phyloP scores from a whole-genome alignment of 2,888 invertebrate species.

The Drosophila subquinaria region DNA sequence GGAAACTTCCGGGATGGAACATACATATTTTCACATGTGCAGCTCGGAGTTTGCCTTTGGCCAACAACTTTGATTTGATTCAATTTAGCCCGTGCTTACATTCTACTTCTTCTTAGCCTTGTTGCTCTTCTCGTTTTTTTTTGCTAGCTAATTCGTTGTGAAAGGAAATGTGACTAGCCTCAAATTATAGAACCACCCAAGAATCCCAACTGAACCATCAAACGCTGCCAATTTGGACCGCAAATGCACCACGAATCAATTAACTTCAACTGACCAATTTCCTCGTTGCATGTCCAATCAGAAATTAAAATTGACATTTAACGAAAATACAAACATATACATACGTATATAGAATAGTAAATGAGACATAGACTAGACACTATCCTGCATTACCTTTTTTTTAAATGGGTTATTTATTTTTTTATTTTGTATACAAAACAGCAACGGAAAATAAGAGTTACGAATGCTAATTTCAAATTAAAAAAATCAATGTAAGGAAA shows the following conservation, averaged over 20 bases:
- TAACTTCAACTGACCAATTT: constrained; percentile 50
- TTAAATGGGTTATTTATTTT: no score
- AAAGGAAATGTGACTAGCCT: constrained; percentile 59
- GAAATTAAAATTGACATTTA: constrained; percentile 58
- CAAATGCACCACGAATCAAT: constrained; percentile 53
- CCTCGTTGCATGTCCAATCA: constrained; percentile 37
- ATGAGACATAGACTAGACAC: background rate
- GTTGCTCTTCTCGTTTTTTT: constrained; percentile 4
- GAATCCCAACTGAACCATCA: background rate
- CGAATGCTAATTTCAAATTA: no score
- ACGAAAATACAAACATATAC: background rate
- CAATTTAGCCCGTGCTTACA: constrained; percentile 52
- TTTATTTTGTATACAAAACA: no score
- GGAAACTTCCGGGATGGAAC: constrained; percentile 65
- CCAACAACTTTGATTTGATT: constrained; percentile 44
- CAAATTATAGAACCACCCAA: constrained; percentile 34
- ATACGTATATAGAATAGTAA: constrained; percentile 1
- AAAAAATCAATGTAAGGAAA: no score
- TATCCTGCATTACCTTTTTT: background rate
- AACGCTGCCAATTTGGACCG: constrained; percentile 25
- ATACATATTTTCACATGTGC: constrained; percentile 52
- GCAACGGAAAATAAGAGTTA: no score
- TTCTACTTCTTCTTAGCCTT: constrained; percentile 12
- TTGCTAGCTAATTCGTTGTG: constrained; percentile 50
- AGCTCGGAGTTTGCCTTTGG: constrained; percentile 28